Conservation (phyloP, 2,797 vertebrate species). For the Manis pentadactyla region DNA sequence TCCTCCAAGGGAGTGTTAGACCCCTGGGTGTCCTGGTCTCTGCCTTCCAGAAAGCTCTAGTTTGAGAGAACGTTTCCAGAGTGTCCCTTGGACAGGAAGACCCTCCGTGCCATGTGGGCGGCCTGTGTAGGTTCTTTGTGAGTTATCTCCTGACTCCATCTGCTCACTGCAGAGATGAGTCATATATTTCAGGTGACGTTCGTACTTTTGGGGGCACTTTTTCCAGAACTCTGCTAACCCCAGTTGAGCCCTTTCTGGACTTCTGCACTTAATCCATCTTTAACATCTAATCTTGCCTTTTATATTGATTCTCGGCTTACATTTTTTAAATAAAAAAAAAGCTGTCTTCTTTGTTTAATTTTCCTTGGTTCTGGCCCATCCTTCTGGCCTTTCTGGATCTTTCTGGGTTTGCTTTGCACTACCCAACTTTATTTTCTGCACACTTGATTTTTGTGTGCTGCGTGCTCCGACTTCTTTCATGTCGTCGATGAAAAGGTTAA, state of each 20-base stretch:
- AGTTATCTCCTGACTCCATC: not conserved
- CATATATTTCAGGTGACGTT: not conserved
- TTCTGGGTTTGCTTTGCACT: constrained; percentile 25
- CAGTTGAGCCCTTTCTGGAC: not conserved
- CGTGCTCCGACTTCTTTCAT: not conserved
- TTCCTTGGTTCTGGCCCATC: not conserved
- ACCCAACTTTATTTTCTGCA: not conserved
- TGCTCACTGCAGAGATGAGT: not conserved
- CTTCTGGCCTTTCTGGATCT: constrained; percentile 29
- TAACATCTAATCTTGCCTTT: not conserved
- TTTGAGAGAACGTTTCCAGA: not conserved
- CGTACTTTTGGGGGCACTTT: not conserved
- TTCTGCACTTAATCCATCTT: not conserved
- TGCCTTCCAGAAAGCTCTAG: not conserved
- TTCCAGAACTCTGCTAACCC: not conserved
- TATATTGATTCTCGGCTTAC: not conserved
- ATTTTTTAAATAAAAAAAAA: no score
- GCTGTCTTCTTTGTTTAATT: not conserved
- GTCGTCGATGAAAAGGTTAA: not conserved
- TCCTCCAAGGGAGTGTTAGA: not conserved
- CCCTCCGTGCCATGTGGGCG: not conserved
- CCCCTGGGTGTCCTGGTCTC: not conserved
- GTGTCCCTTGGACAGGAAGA: no score
- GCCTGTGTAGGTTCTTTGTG: not conserved
- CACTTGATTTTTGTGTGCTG: not conserved